phyloP scores from a whole-genome alignment of 2,113 vertebrate genomes.

The Balaenoptera acutorostrata region DNA sequence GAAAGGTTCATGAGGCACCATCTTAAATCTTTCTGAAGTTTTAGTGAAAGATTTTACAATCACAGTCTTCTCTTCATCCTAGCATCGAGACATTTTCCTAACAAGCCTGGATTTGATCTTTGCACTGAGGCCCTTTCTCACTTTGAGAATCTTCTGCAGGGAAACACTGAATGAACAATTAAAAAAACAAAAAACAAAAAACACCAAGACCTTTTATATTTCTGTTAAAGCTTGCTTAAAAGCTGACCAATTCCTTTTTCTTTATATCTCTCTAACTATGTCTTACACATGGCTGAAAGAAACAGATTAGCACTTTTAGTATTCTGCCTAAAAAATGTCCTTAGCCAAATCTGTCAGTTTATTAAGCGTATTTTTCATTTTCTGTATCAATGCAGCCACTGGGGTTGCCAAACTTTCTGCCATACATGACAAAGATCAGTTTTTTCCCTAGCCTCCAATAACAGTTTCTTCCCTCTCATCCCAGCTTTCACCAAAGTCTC shows the following conservation, averaged over 20 bases:
- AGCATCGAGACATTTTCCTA: background rate
- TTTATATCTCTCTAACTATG: background rate
- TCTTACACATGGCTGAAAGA: background rate
- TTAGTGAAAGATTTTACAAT: constrained; percentile 16
- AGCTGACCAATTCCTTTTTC: background rate
- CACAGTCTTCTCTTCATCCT: background rate
- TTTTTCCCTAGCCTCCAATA: background rate
- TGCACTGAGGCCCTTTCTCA: background rate
- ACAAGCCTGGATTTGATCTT: background rate
- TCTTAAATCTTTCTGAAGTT: constrained; percentile 39
- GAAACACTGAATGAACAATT: background rate
- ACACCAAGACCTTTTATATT: background rate
- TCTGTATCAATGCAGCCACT: background rate
- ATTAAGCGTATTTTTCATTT: background rate
- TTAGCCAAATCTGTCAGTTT: background rate
- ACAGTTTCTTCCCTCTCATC: background rate
- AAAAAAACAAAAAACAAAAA: background rate
- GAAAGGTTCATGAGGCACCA: constrained; percentile 28
- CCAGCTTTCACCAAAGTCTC: background rate
- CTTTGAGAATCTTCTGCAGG: background rate
- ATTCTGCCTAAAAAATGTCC: background rate
- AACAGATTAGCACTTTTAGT: background rate
- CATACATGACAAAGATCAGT: background rate
- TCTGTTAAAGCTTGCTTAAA: background rate
- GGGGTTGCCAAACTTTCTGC: background rate